Conservation (phyloP, 92 coral and sea anemone genomes). For the Heliopora coerulea region DNA sequence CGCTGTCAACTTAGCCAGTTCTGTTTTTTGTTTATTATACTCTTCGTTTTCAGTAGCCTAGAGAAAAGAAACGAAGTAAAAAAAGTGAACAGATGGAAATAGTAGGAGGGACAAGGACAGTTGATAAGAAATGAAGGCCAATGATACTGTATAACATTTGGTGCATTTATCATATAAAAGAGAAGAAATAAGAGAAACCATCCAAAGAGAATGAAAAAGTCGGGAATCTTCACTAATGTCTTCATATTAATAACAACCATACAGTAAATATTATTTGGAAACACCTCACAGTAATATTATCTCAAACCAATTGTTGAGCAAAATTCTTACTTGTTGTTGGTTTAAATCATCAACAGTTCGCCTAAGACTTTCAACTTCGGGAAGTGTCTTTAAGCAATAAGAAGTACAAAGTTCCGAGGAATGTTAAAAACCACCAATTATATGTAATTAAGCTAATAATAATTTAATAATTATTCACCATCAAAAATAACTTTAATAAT, state of each 20-base stretch:
- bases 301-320: too few species aligned
- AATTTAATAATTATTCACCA: too few species aligned
- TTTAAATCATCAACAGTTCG: constrained; percentile 63
- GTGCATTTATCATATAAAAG: background rate
- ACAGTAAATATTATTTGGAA: too few species aligned
- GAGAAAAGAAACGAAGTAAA: background rate
- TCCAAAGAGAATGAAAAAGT: too few species aligned
- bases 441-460: too few species aligned
- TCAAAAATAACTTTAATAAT: too few species aligned
- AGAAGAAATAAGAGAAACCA: too few species aligned
- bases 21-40: constrained; percentile 67
- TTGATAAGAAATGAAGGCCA: background rate
- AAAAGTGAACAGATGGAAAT: background rate
- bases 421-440: too few species aligned
- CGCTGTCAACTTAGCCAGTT: constrained; percentile 73
- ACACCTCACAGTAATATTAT: too few species aligned
- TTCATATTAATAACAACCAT: too few species aligned
- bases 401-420: background rate
- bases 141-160: background rate
- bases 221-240: too few species aligned
- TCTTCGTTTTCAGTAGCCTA: constrained; percentile 72
- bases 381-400: constrained; percentile 31
- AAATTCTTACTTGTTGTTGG: constrained; percentile 69
- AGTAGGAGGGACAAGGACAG: background rate
- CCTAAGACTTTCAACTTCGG: constrained; percentile 53